These are phyloP conservation scores for Drosophila anomelani DNA, from an alignment of 2,888 invertebrate species.

Conservation along the genomic window DNA sequence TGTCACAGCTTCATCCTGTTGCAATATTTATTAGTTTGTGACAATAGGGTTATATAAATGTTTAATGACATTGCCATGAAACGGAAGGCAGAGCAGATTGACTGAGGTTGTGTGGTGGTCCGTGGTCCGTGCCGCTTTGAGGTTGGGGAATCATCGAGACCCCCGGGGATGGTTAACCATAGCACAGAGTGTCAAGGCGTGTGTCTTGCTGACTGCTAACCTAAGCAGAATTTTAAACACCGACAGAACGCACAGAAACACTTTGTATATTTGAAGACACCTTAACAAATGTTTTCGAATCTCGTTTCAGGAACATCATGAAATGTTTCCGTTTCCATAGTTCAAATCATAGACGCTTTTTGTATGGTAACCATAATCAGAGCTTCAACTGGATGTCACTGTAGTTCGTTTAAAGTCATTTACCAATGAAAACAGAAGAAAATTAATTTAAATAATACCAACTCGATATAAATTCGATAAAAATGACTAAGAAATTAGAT, in stretches of 20 bases:
- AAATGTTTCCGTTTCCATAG: conserved; percentile 35
- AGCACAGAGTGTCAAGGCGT: background rate
- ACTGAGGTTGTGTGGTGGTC: background rate
- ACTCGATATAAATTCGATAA: conserved; percentile 12
- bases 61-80: conserved; percentile 1
- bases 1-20: conserved; percentile 7
- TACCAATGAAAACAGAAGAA: background rate
- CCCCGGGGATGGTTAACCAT: background rate
- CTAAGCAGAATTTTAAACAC: background rate
- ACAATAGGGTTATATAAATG: conserved; percentile 8
- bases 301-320: conserved; percentile 37
- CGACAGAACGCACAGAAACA: conserved; percentile 10
- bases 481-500: conserved; percentile 17
- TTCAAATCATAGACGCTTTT: conserved; percentile 27
- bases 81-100: no score
- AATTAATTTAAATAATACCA: background rate
- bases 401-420: conserved; percentile 26
- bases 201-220: background rate
- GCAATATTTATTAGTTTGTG: conserved; percentile 8
- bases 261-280: conserved; percentile 1
- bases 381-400: conserved; percentile 30
- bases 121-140: background rate
- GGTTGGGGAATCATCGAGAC: background rate
- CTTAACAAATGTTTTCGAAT: conserved; percentile 34
- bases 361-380: conserved; percentile 34